A percentile compares a stretch with the other conserved stretches of the same genome.
Evolutionary conservation across 2,888 invertebrate genomes (phyloP).

Genomic region (Pegoplata infirma): DNA sequence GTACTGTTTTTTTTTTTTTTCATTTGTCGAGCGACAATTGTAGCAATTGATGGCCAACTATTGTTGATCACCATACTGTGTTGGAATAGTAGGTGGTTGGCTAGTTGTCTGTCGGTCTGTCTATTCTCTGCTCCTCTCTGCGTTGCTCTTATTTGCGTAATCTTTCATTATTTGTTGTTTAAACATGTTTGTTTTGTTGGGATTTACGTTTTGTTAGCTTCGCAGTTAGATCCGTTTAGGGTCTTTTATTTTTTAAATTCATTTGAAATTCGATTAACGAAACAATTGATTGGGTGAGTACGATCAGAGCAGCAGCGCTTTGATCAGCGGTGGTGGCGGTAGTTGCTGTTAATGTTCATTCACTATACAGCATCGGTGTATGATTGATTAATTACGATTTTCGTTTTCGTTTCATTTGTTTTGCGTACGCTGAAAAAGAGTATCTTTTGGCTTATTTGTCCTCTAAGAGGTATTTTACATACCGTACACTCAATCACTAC

Average conservation of each 20-base stretch:
- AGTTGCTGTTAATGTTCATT: slow-evolving; percentile 29
- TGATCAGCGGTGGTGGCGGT: slow-evolving; percentile 5
- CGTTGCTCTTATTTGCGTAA: slow-evolving; percentile 71
- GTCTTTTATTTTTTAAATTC: slow-evolving; percentile 25
- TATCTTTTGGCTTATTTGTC: slow-evolving; percentile 52
- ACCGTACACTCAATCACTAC: not conserved
- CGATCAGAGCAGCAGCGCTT: slow-evolving; percentile 2
- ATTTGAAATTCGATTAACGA: slow-evolving; percentile 43
- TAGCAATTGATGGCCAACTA: slow-evolving; percentile 72
- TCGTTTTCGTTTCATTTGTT: slow-evolving; percentile 65
- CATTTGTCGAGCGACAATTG: slow-evolving; percentile 71
- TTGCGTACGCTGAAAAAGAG: slow-evolving; percentile 9
- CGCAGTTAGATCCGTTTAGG: slow-evolving; percentile 71
- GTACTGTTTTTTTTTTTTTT: slow-evolving; percentile 15
- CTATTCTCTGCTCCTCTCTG: slow-evolving; percentile 38
- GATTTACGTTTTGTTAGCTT: slow-evolving; percentile 32
- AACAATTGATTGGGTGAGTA: slow-evolving; percentile 38
- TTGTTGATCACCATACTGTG: not conserved
- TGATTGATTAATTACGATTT: slow-evolving; percentile 76
- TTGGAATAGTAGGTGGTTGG: slow-evolving; percentile 47
- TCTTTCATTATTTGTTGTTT: slow-evolving; percentile 62
- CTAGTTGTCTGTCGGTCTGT: slow-evolving; percentile 54
- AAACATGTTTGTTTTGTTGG: slow-evolving; percentile 19
- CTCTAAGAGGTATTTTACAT: slow-evolving; percentile 47
- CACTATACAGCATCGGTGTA: slow-evolving; percentile 58